These are phyloP conservation scores for Archocentrus centrarchus DNA, from an alignment of 2,113 vertebrate species.

Conservation along the genomic window DNA sequence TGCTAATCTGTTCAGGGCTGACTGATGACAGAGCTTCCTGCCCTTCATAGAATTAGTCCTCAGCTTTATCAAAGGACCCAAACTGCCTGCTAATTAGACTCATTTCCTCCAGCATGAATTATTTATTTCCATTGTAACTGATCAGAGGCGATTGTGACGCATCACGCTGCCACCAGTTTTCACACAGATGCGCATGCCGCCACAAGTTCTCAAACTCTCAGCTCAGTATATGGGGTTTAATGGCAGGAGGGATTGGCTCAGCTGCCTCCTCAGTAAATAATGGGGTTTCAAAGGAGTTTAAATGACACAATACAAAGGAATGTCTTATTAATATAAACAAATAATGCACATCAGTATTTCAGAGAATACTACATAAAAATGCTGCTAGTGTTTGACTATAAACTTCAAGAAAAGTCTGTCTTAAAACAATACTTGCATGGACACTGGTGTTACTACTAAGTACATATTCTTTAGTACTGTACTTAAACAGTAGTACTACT, in stretches of 20 bases:
- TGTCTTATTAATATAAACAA: background rate
- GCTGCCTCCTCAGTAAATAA: background rate
- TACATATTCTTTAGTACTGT: background rate
- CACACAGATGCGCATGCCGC: slow-evolving; percentile 89
- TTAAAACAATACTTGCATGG: background rate
- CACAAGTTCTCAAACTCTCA: slow-evolving; percentile 82
- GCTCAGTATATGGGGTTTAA: slow-evolving; percentile 73
- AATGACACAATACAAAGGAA: background rate
- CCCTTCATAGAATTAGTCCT: slow-evolving; percentile 96
- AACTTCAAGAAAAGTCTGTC: background rate
- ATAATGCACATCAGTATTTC: background rate
- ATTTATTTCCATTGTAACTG: slow-evolving; percentile 98
- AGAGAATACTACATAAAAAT: too few species aligned
- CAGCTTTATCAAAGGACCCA: slow-evolving; percentile 97
- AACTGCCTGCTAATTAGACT: slow-evolving; percentile 99
- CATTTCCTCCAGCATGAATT: slow-evolving; percentile 98
- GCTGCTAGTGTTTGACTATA: background rate
- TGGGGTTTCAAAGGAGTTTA: background rate
- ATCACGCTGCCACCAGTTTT: slow-evolving; percentile 91
- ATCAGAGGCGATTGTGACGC: slow-evolving; percentile 95
- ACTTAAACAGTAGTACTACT: background rate
- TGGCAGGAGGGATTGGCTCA: slow-evolving; percentile 11
- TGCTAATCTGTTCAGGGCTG: slow-evolving; percentile 98
- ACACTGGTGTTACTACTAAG: background rate
- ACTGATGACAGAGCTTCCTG: slow-evolving; percentile 97